A percentile compares a stretch with the other conserved stretches of the same genome.
Evolutionary conservation across 2,113 vertebrate species (phyloP).

Genomic region (Casuarius casuarius): DNA sequence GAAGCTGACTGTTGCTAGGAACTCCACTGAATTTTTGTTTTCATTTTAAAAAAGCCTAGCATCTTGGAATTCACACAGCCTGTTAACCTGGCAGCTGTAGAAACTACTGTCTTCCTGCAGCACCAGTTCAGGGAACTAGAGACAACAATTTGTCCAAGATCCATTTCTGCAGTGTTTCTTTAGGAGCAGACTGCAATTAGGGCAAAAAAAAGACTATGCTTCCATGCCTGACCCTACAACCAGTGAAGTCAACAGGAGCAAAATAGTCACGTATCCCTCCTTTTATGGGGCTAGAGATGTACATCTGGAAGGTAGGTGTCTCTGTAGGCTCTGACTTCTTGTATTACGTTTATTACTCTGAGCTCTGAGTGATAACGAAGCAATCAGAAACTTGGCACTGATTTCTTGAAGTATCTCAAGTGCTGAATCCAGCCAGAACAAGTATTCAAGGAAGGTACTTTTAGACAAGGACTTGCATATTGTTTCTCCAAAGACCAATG

Average conservation of each 20-base stretch:
- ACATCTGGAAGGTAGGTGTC: background rate
- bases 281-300: background rate
- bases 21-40: background rate
- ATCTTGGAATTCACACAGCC: background rate
- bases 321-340: background rate
- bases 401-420: background rate
- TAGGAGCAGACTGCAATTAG: background rate
- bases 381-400: background rate
- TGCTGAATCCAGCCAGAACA: background rate
- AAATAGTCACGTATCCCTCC: background rate
- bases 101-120: background rate
- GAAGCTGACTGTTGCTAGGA: background rate
- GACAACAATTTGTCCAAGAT: background rate
- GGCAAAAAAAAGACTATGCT: background rate
- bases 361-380: background rate
- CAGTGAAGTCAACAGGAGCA: background rate
- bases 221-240: background rate
- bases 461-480: background rate
- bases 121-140: accelerated
- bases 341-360: background rate
- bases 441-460: background rate
- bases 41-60: background rate
- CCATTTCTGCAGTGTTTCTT: background rate
- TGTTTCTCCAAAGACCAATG: background rate
- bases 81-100: background rate